These are phyloP conservation scores for Cygnus olor DNA, from an alignment of 2,797 vertebrate genomes.

Conservation along the genomic window DNA sequence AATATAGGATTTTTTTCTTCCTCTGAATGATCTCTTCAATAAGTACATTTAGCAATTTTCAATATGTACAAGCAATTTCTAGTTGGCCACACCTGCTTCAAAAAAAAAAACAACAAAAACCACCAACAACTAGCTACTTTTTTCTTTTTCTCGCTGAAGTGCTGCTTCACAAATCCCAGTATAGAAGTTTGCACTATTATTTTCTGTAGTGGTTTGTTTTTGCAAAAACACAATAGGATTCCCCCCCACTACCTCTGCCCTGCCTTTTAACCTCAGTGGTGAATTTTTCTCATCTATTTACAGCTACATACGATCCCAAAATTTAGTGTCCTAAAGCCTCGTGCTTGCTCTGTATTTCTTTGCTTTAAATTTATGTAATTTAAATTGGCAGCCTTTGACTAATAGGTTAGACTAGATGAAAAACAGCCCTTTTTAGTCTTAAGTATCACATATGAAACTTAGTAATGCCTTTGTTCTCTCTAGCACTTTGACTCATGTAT, in stretches of 20 bases:
- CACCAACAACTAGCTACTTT: not conserved
- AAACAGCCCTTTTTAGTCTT: not conserved
- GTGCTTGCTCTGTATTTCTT: not conserved
- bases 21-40: not conserved
- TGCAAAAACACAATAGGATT: not conserved
- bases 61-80: no score
- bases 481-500: not conserved
- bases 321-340: not conserved
- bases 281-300: not conserved
- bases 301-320: not conserved
- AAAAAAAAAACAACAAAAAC: not conserved
- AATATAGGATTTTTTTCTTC: not conserved
- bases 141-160: not conserved
- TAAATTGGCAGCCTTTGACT: not conserved
- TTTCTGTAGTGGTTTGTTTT: not conserved
- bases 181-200: not conserved
- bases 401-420: not conserved
- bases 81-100: not conserved
- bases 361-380: not conserved
- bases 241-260: no score
- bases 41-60: not conserved
- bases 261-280: not conserved
- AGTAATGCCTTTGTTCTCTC: not conserved
- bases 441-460: not conserved
- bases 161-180: slow-evolving; percentile 9